These are phyloP conservation scores for Eudyptes chrysolophus DNA, from an alignment of 2,113 vertebrate species.

Conservation along the genomic window DNA sequence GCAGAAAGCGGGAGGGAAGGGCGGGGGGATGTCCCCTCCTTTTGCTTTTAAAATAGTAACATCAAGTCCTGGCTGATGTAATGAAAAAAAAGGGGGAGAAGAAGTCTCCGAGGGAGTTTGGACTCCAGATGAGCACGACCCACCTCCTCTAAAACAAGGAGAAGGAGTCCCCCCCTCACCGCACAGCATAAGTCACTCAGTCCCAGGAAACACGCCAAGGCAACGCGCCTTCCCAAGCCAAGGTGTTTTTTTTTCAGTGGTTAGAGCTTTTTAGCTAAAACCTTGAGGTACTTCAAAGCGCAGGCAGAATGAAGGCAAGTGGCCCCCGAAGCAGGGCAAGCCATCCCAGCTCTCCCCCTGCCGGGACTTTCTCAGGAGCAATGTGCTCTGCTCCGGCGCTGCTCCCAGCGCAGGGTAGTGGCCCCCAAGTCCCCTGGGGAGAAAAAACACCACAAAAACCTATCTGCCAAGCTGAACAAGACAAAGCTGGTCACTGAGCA, in stretches of 20 bases:
- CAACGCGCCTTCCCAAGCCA: neutral
- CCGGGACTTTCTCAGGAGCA: neutral
- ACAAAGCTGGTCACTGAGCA: neutral
- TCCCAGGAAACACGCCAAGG: conserved; percentile 9
- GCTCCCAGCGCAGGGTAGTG: neutral
- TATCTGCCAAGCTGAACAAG: neutral
- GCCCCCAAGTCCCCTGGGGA: neutral
- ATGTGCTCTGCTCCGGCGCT: neutral
- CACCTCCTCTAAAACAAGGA: conserved; percentile 20
- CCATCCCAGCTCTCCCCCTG: neutral
- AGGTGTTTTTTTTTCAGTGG: neutral
- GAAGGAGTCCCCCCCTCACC: neutral
- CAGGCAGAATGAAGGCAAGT: neutral
- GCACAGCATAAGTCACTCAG: conserved; percentile 6
- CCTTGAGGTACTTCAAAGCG: neutral
- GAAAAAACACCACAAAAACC: neutral
- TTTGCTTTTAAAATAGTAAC: conserved; percentile 59
- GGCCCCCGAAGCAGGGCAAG: neutral
- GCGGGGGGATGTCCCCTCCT: conserved; percentile 29
- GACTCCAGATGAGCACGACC: neutral
- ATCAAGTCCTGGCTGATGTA: neutral
- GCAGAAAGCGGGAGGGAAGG: neutral
- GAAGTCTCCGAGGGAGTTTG: neutral
- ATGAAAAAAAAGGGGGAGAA: neutral
- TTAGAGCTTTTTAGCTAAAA: neutral